Conservation (phyloP, 53 echinoderm and acorn worm genomes). For the Actinopyga echinites region DNA sequence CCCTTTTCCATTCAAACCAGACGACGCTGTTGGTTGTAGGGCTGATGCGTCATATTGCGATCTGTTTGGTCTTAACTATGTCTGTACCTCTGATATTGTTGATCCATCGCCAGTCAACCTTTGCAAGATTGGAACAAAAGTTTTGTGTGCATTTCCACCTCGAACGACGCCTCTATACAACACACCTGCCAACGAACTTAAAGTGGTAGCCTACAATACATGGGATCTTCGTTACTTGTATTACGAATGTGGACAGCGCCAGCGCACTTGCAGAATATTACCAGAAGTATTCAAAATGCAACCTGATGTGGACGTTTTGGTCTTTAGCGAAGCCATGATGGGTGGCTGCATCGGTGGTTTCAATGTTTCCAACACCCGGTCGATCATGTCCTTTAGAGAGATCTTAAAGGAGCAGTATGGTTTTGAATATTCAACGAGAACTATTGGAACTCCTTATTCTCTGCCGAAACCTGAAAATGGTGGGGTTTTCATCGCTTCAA, state of each 20-base stretch:
- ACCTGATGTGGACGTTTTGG: constrained; percentile 82
- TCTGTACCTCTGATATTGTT: constrained; percentile 62
- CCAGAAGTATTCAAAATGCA: constrained; percentile 55
- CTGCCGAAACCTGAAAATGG: constrained; percentile 76
- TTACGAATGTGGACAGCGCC: constrained; percentile 78
- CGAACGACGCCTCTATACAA: constrained; percentile 43
- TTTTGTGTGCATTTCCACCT: constrained; percentile 64
- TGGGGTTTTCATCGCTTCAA: constrained; percentile 79
- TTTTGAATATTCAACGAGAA: constrained; percentile 71
- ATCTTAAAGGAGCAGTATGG: constrained; percentile 69
- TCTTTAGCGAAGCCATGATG: constrained; percentile 88
- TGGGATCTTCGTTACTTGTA: constrained; percentile 77
- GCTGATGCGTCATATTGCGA: constrained; percentile 64
- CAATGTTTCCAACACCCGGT: constrained; percentile 52
- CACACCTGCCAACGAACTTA: constrained; percentile 65
- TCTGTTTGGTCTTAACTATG: constrained; percentile 71
- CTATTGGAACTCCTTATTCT: constrained; percentile 62
- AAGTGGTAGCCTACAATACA: constrained; percentile 76
- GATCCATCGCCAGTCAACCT: constrained; percentile 49
- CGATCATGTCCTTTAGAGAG: constrained; percentile 64
- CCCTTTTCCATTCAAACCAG: constrained; percentile 15
- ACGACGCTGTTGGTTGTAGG: constrained; percentile 60
- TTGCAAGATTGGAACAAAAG: constrained; percentile 66
- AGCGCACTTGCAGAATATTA: constrained; percentile 84
- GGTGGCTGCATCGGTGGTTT: constrained; percentile 79